Conservation (phyloP, 1,140 invertebrate species). For the Drosophila nasuta region DNA sequence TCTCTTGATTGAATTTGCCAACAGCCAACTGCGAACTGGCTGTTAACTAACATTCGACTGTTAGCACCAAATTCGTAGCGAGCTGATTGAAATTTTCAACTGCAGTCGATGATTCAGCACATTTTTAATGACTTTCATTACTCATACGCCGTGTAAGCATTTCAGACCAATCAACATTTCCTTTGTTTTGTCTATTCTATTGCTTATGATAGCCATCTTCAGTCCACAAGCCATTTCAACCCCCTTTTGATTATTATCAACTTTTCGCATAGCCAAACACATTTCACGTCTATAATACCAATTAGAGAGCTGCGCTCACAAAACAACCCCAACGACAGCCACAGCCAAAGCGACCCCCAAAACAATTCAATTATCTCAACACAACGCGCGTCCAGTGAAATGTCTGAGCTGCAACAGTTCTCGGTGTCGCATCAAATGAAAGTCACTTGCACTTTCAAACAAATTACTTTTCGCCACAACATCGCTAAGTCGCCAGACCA, state of each 20-base stretch:
- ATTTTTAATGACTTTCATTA: not conserved
- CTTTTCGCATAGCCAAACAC: not conserved
- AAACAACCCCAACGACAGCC: not conserved
- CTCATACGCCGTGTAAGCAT: not conserved
- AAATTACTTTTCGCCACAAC: conserved; percentile 68
- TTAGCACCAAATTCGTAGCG: not conserved
- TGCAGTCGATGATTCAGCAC: no score
- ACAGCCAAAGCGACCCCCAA: not conserved
- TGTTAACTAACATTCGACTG: not conserved
- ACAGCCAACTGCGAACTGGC: not conserved
- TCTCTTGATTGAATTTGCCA: not conserved
- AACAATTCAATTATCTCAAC: conserved; percentile 66
- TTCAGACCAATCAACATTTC: not conserved
- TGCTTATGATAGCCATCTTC: conserved; percentile 2
- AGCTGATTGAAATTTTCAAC: no score
- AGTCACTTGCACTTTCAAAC: conserved; percentile 75
- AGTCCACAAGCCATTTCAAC: not conserved
- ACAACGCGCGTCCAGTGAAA: conserved; percentile 3
- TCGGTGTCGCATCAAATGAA: conserved; percentile 71
- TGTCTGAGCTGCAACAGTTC: conserved; percentile 9
- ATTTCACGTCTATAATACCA: conserved; percentile 38
- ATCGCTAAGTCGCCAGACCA: conserved; percentile 19
- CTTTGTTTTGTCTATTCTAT: not conserved
- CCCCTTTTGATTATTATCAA: conserved; percentile 7
- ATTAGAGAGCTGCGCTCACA: conserved; percentile 56